Evolutionary conservation across 2,113 vertebrate genomes (phyloP).

Genomic region (Hystrix cristata): DNA sequence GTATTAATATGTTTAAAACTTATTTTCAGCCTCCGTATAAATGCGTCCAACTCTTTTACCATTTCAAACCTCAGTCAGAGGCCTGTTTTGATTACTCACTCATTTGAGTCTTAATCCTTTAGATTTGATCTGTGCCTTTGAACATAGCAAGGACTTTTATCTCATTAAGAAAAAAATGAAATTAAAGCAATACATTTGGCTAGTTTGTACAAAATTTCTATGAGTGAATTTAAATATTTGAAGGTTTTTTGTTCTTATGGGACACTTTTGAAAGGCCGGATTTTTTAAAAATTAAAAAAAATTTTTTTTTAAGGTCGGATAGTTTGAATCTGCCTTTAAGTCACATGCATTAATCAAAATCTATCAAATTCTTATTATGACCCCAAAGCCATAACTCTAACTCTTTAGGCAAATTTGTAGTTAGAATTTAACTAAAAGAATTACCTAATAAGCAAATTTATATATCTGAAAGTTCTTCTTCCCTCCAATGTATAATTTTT

Average conservation of each 20-base stretch:
- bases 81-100: neutral
- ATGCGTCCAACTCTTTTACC: neutral
- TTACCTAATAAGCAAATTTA: slow-evolving; percentile 35
- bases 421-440: slow-evolving; percentile 71
- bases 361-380: slow-evolving; percentile 65
- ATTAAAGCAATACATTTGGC: slow-evolving; percentile 50
- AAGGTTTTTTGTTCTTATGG: neutral
- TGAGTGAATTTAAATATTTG: slow-evolving; percentile 34
- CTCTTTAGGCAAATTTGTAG: slow-evolving; percentile 81
- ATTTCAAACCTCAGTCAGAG: neutral
- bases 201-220: slow-evolving; percentile 20
- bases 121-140: slow-evolving; percentile 61
- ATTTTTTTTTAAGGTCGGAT: neutral
- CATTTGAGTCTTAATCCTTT: slow-evolving; percentile 64
- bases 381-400: slow-evolving; percentile 71
- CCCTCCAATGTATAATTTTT: neutral
- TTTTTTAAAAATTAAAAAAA: too few relatives aligned
- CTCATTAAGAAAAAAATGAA: slow-evolving; percentile 57
- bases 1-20: slow-evolving; percentile 45
- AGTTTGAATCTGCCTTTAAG: slow-evolving; percentile 41
- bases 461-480: slow-evolving; percentile 55
- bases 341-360: slow-evolving; percentile 78
- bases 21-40: neutral
- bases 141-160: slow-evolving; percentile 55
- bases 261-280: slow-evolving; percentile 31